Conservation (phyloP, 2,888 invertebrate genomes). For the Antheraea assamensis region DNA sequence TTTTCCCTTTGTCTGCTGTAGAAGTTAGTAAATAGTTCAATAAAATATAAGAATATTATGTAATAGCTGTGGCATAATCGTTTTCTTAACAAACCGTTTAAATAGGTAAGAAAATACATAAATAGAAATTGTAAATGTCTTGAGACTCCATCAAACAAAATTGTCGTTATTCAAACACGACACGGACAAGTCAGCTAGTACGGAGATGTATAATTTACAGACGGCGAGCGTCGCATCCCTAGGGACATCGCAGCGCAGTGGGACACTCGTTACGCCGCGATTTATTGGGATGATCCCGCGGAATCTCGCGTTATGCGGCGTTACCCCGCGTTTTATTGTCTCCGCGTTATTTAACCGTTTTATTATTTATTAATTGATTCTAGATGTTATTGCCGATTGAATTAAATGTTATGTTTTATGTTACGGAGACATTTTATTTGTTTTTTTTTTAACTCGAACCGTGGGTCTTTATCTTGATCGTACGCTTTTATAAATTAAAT, state of each 20-base stretch:
- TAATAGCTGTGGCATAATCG: too few relatives aligned
- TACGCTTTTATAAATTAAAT: conserved; percentile 18
- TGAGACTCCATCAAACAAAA: neutral
- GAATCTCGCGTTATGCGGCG: conserved; percentile 23
- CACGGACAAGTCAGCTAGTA: conserved; percentile 11
- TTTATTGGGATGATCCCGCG: conserved; percentile 51
- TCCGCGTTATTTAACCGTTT: conserved; percentile 49
- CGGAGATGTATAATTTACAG: conserved; percentile 23
- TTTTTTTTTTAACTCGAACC: conserved; percentile 11
- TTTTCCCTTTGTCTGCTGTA: too few relatives aligned
- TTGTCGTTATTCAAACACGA: neutral
- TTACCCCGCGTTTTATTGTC: conserved; percentile 49
- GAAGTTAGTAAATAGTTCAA: too few relatives aligned
- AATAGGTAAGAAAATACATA: neutral
- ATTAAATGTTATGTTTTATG: conserved; percentile 42
- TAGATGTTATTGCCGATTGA: conserved; percentile 46
- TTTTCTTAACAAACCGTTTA: too few relatives aligned
- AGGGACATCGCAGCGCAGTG: conserved; percentile 30
- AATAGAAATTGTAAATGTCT: neutral
- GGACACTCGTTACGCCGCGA: conserved; percentile 56
- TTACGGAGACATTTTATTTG: conserved; percentile 29
- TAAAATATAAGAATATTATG: too few relatives aligned
- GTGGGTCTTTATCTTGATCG: conserved; percentile 18
- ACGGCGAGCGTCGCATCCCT: conserved; percentile 24
- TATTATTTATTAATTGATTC: conserved; percentile 70